Conservation (phyloP, 64 coral and sea anemone species). For the Actinia equina region DNA sequence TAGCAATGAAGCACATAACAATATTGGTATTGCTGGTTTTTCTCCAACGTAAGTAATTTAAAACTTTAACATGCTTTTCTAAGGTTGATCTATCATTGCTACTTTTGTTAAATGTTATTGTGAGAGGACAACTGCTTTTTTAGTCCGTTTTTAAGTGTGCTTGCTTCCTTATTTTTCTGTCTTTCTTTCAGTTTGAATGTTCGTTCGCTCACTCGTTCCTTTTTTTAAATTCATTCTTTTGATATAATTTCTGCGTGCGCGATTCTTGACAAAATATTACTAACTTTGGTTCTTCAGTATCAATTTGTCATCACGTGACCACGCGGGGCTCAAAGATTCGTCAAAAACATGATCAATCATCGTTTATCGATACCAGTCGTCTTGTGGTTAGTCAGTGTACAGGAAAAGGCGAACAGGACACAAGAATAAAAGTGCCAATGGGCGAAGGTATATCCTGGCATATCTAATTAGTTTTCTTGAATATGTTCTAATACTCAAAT, state of each 20-base stretch:
- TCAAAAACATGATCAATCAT: constrained; percentile 1
- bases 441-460: not conserved
- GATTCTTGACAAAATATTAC: too few relatives aligned
- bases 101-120: too few relatives aligned
- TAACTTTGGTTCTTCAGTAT: not conserved
- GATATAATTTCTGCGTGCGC: too few relatives aligned
- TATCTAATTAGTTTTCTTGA: too few relatives aligned
- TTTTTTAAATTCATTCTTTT: too few relatives aligned
- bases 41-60: not conserved
- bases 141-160: too few relatives aligned
- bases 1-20: not conserved
- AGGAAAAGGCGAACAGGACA: not conserved
- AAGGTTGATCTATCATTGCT: too few relatives aligned
- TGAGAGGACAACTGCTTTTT: too few relatives aligned
- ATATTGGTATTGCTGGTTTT: not conserved
- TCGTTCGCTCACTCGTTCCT: too few relatives aligned
- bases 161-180: too few relatives aligned
- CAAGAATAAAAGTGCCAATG: not conserved
- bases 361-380: constrained; percentile 2
- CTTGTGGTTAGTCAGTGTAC: not conserved
- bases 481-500: not conserved
- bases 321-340: not conserved
- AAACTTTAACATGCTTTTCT: not conserved
- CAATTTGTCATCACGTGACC: not conserved
- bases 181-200: too few relatives aligned